Base-by-base conservation (phyloP, 2,113 vertebrate species). In the Ahaetulla prasina region DNA sequence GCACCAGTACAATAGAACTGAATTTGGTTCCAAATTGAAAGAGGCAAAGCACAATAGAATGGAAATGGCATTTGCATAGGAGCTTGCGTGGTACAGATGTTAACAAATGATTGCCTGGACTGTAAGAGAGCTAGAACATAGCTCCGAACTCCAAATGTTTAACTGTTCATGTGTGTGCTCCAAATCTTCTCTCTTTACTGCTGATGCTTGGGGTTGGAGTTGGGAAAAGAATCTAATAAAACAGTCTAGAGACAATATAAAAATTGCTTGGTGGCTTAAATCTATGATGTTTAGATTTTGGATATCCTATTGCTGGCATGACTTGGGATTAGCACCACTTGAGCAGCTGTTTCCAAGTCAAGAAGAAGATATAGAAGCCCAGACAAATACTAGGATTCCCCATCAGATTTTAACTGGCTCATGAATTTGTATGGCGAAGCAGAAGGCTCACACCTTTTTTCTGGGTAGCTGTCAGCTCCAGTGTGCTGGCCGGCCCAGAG, bases 41-140 rank as follows among this genome's bases (percentile, higher is more conserved):
- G 20, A 55, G 54, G 84, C 20, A 55, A 60, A 90, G 55, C 39
- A 55, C 92, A 89, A 63, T 39, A 39, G 53, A 92, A 92, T 45
- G 85, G 53, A 89, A 92, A 92, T 10, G 39, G 45, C 53, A 90
- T 92, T 89, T 92, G 55, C 45, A 50, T 63, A 80, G 88, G 45
- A 92, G 80, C 60, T 35, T 35, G 43, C 52, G 47, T 86, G 80
- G 47, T 86, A 35, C 55, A 86, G 35, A 86, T 52, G 74, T 85
- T 85, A 85, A 80, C 50, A 88, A 89, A 60, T 86, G 88, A 89
- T 60, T 49, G n/a, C 88, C 47, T 53, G 92, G 54, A 68, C 49
- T 86, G 39, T 39, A 50, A 85, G 11, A 43, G 68, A 60, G 30
- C 54, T 22, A 80, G 16, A 20, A n/a, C 12, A 2, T 12, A 10